phyloP scores from a whole-genome alignment of 2,888 invertebrate genomes.

The Tanytarsus gracilentus region DNA sequence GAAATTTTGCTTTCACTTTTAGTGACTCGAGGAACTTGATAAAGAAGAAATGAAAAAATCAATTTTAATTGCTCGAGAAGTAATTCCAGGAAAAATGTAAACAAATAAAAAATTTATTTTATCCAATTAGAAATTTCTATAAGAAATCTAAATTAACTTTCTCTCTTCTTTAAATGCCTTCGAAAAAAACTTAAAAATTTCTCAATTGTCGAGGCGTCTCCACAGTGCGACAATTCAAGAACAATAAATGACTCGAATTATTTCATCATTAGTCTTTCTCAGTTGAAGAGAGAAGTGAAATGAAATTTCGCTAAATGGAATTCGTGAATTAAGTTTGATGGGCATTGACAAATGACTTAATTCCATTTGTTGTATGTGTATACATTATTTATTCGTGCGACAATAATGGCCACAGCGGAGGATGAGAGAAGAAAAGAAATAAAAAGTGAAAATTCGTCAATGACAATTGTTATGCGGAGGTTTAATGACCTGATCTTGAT shows the following conservation, averaged over 20 bases:
- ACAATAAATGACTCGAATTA: conserved; percentile 6
- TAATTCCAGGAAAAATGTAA: too few relatives aligned
- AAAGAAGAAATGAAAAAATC: neutral
- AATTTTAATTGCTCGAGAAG: too few relatives aligned
- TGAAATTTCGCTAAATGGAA: neutral
- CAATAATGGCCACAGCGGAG: neutral
- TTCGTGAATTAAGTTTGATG: conserved; percentile 17
- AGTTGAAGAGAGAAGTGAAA: neutral
- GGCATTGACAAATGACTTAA: conserved; percentile 23
- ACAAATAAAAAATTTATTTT: too few relatives aligned
- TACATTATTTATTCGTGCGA: neutral
- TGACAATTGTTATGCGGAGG: too few relatives aligned
- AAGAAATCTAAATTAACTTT: too few relatives aligned
- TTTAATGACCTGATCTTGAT: conserved; percentile 1
- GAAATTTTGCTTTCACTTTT: too few relatives aligned
- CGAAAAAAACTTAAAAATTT: too few relatives aligned
- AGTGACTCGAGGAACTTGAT: too few relatives aligned
- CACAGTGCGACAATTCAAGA: conserved; percentile 2
- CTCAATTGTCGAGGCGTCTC: too few relatives aligned
- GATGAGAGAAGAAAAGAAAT: neutral
- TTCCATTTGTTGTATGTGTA: neutral
- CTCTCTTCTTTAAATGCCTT: too few relatives aligned
- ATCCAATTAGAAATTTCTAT: too few relatives aligned
- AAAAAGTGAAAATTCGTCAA: conserved; percentile 16
- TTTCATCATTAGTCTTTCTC: neutral